A percentile compares a stretch with the other conserved stretches of the same genome.
Evolutionary conservation across 2,888 invertebrate genomes (phyloP).

Genomic region (Ichneumon xanthorius): DNA sequence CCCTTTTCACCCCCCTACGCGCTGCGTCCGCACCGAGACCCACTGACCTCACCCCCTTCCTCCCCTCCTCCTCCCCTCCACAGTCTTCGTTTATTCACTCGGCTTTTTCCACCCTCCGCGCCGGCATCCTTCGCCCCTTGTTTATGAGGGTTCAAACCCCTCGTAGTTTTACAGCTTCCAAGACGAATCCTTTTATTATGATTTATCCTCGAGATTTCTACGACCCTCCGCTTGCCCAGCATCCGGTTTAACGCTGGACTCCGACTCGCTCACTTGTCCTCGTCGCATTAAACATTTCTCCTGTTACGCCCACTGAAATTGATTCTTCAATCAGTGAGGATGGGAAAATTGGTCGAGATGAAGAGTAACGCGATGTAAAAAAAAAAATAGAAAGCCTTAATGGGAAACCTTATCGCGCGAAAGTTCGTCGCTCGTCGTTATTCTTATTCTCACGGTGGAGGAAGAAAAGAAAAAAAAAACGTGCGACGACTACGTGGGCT

Average conservation of each 20-base stretch:
- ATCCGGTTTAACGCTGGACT: neutral
- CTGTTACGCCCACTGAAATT: neutral
- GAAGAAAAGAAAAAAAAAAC: neutral
- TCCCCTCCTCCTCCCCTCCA: no score
- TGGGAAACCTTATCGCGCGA: slow-evolving; percentile 6
- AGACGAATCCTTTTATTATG: slow-evolving; percentile 16
- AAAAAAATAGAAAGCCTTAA: neutral
- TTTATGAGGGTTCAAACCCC: neutral
- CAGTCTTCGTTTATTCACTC: neutral
- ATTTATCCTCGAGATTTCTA: slow-evolving; percentile 3
- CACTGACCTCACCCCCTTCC: slow-evolving; percentile 26
- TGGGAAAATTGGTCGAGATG: neutral
- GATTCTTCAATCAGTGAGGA: neutral
- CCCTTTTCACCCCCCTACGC: slow-evolving; percentile 56
- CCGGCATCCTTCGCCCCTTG: slow-evolving; percentile 7
- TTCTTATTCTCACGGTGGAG: neutral
- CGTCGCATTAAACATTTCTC: neutral
- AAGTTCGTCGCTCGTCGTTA: slow-evolving; percentile 7
- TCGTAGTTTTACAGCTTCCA: slow-evolving; percentile 25
- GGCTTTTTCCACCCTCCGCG: neutral
- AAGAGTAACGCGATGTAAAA: neutral
- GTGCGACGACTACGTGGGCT: neutral
- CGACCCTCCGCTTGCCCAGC: neutral
- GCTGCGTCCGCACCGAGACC: slow-evolving; percentile 30
- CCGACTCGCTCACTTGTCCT: slow-evolving; percentile 2